Evolutionary conservation across 1,140 invertebrate genomes (phyloP).

Genomic region (Eurosta solidaginis): DNA sequence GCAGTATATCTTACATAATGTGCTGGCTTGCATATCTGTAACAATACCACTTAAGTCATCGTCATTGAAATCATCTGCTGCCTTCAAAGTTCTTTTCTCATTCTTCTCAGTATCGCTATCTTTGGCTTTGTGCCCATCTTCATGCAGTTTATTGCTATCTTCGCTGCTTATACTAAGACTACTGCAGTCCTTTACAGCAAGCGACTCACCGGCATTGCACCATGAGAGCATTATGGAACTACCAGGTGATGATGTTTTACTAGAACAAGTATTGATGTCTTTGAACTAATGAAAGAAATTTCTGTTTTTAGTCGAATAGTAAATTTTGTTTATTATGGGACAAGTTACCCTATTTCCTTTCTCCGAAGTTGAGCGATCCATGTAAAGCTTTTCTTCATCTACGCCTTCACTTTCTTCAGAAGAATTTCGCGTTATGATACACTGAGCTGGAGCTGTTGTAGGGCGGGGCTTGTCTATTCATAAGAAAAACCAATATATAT

Average conservation of each 20-base stretch:
- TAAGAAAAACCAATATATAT: too few species aligned
- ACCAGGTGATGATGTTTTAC: constrained; percentile 61
- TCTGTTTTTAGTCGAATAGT: not conserved
- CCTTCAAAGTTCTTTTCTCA: constrained; percentile 37
- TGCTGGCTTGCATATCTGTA: constrained; percentile 53
- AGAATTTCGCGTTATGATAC: constrained; percentile 22
- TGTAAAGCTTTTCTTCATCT: constrained; percentile 56
- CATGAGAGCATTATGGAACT: constrained; percentile 63
- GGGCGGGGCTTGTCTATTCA: not conserved
- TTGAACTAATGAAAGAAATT: constrained; percentile 23
- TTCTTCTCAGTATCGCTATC: constrained; percentile 1
- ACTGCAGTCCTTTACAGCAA: constrained; percentile 67
- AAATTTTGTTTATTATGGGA: not conserved
- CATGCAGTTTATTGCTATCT: constrained; percentile 58
- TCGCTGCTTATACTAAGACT: constrained; percentile 63
- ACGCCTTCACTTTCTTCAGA: constrained; percentile 55
- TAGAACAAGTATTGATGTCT: constrained; percentile 37
- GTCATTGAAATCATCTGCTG: constrained; percentile 43
- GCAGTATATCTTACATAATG: constrained; percentile 46
- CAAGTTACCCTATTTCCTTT: constrained; percentile 49
- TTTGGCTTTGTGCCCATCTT: constrained; percentile 28
- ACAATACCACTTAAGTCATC: constrained; percentile 48
- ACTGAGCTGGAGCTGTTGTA: not conserved
- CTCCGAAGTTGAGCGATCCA: constrained; percentile 57
- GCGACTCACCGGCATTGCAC: constrained; percentile 68